phyloP scores from a whole-genome alignment of 2,888 invertebrate species.

The Hesperia comma region DNA sequence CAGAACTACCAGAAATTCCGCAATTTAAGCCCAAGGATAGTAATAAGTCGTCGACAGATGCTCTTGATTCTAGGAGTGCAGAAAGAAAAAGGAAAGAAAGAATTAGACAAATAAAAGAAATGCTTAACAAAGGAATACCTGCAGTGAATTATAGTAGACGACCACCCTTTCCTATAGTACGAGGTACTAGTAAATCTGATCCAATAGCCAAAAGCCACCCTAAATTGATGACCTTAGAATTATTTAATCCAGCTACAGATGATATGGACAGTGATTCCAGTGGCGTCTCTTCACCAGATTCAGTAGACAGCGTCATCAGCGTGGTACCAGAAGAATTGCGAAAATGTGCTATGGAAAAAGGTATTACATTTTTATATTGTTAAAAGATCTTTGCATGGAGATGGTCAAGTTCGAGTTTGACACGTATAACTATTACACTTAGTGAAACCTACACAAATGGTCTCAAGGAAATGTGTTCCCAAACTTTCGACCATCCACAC shows the following conservation, averaged over 20 bases:
- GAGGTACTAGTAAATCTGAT: slow-evolving; percentile 85
- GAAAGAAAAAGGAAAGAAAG: slow-evolving; percentile 85
- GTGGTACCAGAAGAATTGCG: slow-evolving; percentile 86
- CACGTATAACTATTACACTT: no score
- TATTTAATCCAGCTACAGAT: slow-evolving; percentile 95
- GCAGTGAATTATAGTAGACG: slow-evolving; percentile 79
- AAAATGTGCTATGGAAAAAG: slow-evolving; percentile 75
- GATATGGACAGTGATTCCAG: slow-evolving; percentile 96
- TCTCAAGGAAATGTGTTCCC: no score
- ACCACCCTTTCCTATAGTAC: slow-evolving; percentile 87
- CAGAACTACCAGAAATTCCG: slow-evolving; percentile 86
- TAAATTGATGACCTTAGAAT: slow-evolving; percentile 90
- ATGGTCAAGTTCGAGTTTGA: no score
- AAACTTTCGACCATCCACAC: no score
- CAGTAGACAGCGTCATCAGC: slow-evolving; percentile 93
- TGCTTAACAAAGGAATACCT: slow-evolving; percentile 88
- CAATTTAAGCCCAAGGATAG: slow-evolving; percentile 76
- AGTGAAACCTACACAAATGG: no score
- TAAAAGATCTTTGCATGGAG: no score
- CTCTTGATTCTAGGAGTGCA: slow-evolving; percentile 71
- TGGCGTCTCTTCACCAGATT: slow-evolving; percentile 94
- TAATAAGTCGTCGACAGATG: slow-evolving; percentile 65
- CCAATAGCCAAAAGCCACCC: slow-evolving; percentile 87
- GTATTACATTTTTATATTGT: slow-evolving; percentile 49
- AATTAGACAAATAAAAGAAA: slow-evolving; percentile 88